Base-by-base conservation (phyloP, 1,140 invertebrate genomes). In the Phymorhynchus buccinoides region DNA sequence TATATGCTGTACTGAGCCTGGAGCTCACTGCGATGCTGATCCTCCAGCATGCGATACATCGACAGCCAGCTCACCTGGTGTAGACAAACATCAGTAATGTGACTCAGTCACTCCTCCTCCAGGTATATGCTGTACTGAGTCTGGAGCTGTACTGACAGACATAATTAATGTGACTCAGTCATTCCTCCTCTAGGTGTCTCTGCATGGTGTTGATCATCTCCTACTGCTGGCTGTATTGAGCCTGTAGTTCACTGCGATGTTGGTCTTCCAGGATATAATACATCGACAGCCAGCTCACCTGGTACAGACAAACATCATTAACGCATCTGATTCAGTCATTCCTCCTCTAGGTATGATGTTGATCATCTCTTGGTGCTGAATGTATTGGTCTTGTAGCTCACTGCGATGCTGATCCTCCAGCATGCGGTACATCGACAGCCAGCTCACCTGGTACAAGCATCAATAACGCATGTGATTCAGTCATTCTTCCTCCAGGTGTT, bases 201-300 rank as follows among this genome's bases (percentile, higher is more conserved):
- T 91, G 90, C 84, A 91, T 86, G 16, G 88, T 82, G 75, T 88
- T 87, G 14, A 91, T 89, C 78, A 86, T 84, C n/a, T 86, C 83
- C 86, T 90, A 86, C 78, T 91, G 90, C 71, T 88, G 86, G 3
- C 80, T n/a, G 68, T 89, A 88, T 85, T 91, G 90, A 0, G 88
- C 82, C 77, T 87, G 86, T 39, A 90, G 83, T 41, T 90, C 87
- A n/a, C 66, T 48, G 27, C 87, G 86, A 73, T 91, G 90, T 82
- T 89, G 86, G 32, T 90, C 86, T 71, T 91, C 90, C 48, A 90
- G 80, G 30, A 89, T 85, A 37, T 88, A 83, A 75, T 90, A 90
- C 90, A 91, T 91, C 27, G 88, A 82, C 86, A 89, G 88, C 90
- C 90, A 91, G 71, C 87, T 88, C 12, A 88, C 85, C 89, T 90